Evolutionary conservation across 2,888 invertebrate species (phyloP), one percentile per base, ranked within the genome.

Genomic region (Gnatocerus cornutus): DNA sequence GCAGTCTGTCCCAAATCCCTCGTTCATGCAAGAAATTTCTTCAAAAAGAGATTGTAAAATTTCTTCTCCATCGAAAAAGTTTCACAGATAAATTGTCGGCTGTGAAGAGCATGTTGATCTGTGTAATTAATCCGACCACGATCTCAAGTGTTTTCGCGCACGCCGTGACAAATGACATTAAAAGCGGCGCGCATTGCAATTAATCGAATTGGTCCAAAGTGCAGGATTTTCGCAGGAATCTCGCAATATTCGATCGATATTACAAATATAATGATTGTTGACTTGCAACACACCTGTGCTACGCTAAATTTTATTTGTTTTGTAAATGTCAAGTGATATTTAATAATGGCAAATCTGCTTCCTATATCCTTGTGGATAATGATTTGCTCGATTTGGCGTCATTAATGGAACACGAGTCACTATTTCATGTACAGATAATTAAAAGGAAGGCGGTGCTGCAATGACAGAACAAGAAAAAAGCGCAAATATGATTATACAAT

Each of bases 51-150:
- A 63, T 48, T 53, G 63, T 63, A 53, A n/a, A 63, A 53, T 50
- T 48, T 62, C 50, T 62, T 62, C 50, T 30, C 41, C 33, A 13
- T 48, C 37, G 48, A 63, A 52, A 65, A 65, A 65, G 56, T 56
- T 62, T 62, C 63, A 63, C 62, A 55, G 69, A 56, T 50, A 63
- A 69, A 68, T 62, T 55, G 67, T 13, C 52, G 50, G 37, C 63
- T 41, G 63, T 37, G 52, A 62, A 52, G 55, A 33, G 46, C 62
- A 63, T 63, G 62, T 13, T 48, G 68, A 53, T 50, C 52, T 63
- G 66, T 64, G 62, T 73, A 74, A 73, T 73, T 74, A 74, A 74
- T 73, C 70, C 73, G 46, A 72, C 59, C 74, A 74, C 73, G 74
- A 72, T 73, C 71, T 71, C 64, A 48, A 73, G 68, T 68, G 66